These are phyloP conservation scores for Pelmatolapia mariae DNA, from an alignment of 2,113 vertebrate genomes.

Conservation along the genomic window DNA sequence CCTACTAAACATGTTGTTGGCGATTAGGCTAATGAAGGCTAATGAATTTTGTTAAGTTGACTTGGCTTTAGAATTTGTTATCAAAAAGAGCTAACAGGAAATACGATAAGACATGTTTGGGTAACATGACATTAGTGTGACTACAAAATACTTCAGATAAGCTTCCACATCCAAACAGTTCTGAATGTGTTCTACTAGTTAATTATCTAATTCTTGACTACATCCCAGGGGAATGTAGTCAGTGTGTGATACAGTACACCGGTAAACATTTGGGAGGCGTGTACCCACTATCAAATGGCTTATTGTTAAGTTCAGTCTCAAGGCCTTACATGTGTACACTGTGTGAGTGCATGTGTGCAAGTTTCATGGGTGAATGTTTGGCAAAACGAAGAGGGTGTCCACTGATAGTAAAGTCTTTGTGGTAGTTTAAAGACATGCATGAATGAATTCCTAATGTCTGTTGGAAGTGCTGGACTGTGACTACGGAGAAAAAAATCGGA, in stretches of 20 bases:
- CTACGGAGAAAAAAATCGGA: constrained; percentile 20
- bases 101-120: not conserved
- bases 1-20: not conserved
- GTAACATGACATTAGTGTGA: not conserved
- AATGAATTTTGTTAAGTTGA: not conserved
- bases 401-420: constrained; percentile 54
- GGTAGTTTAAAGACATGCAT: constrained; percentile 32
- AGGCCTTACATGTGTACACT: constrained; percentile 14
- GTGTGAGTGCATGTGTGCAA: not conserved
- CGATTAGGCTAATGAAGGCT: not conserved
- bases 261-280: constrained; percentile 14
- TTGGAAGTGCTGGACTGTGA: constrained; percentile 27
- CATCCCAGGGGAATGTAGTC: not conserved
- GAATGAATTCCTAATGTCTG: constrained; percentile 51
- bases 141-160: not conserved
- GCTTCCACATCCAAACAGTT: not conserved
- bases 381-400: not conserved
- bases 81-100: not conserved
- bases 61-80: not conserved
- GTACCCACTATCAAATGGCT: constrained; percentile 19
- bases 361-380: not conserved
- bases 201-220: not conserved
- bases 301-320: not conserved
- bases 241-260: not conserved
- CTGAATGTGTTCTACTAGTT: not conserved